These are phyloP conservation scores for Danio choprae DNA, from an alignment of 2,797 vertebrate species.

Conservation along the genomic window DNA sequence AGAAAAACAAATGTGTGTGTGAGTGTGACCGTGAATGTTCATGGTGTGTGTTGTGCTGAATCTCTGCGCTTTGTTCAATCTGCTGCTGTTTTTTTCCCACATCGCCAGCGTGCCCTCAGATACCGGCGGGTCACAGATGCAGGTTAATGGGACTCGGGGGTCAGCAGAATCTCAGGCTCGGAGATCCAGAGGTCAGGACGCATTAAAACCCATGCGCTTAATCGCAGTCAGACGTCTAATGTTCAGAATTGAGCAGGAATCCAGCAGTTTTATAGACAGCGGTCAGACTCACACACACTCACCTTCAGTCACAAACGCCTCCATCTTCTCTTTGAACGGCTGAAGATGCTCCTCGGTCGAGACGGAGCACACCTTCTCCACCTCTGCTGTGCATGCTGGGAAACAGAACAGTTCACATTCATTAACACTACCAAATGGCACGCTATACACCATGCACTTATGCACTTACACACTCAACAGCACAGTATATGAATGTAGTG, in stretches of 20 bases:
- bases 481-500: too few relatives aligned
- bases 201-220: constrained; percentile 34
- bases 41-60: too few relatives aligned
- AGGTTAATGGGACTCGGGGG: constrained; percentile 55
- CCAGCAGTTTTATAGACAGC: constrained; percentile 56
- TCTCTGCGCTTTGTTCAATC: too few relatives aligned
- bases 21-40: too few relatives aligned
- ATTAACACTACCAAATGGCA: too few relatives aligned
- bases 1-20: too few relatives aligned
- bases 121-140: constrained; percentile 44
- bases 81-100: too few relatives aligned
- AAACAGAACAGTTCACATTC: constrained; percentile 16
- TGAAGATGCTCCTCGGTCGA: constrained; percentile 90
- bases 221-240: too few relatives aligned
- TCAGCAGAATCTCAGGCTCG: constrained; percentile 56
- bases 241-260: constrained; percentile 43
- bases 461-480: too few relatives aligned
- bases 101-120: neutral
- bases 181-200: constrained; percentile 52
- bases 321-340: constrained; percentile 96
- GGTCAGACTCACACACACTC: constrained; percentile 56
- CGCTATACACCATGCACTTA: too few relatives aligned
- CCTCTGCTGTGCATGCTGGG: constrained; percentile 89
- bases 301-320: constrained; percentile 92
- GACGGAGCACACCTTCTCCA: constrained; percentile 89